A percentile compares a stretch with the other conserved stretches of the same genome.
phyloP scores from a whole-genome alignment of 2,797 vertebrate species.

The Manis pentadactyla region DNA sequence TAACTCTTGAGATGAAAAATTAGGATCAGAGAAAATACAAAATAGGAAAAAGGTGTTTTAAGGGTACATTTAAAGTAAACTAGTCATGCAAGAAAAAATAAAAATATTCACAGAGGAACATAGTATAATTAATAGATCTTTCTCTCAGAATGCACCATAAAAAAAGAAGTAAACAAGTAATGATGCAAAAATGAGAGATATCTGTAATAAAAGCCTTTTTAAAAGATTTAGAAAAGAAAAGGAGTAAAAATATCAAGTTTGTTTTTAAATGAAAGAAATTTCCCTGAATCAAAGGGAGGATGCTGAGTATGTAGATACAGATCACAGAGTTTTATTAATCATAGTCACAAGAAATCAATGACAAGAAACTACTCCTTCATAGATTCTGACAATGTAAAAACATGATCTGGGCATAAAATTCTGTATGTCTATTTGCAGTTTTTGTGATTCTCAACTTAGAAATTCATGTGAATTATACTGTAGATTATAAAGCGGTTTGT shows the following conservation, averaged over 20 bases:
- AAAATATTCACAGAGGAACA: not conserved
- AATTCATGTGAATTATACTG: not conserved
- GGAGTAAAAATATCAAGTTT: fast-evolving
- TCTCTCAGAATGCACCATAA: not conserved
- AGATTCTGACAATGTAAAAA: not conserved
- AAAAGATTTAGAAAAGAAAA: not conserved
- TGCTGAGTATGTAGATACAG: not conserved
- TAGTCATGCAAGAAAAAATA: not conserved
- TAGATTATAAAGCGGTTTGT: not conserved
- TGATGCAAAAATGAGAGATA: not conserved
- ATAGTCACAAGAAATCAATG: not conserved
- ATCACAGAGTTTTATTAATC: not conserved
- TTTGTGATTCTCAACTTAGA: not conserved
- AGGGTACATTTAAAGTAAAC: not conserved
- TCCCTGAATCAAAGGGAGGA: not conserved
- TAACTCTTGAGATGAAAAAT: not conserved
- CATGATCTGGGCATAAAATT: not conserved
- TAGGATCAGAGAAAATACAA: not conserved
- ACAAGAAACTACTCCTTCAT: not conserved
- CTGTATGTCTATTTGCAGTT: not conserved
- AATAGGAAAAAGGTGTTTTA: not conserved
- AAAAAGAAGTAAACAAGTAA: not conserved
- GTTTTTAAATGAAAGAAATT: not conserved
- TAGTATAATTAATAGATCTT: not conserved
- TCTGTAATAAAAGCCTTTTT: not conserved